Evolutionary conservation across 2,888 invertebrate species (phyloP).

Genomic region (Magallana nippona): DNA sequence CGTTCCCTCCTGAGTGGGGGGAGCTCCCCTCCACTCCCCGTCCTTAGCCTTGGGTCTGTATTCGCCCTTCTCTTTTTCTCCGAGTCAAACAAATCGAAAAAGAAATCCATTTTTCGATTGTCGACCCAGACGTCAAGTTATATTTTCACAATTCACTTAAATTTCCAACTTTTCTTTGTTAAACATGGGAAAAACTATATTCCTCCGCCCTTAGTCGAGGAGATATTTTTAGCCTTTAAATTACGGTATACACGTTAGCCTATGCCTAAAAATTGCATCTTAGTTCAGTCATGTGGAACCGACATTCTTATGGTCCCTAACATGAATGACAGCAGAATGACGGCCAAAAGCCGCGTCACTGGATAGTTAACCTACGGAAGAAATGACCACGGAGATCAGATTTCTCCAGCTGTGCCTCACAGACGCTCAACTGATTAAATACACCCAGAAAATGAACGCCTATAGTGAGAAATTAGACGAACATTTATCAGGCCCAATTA

Average conservation of each 20-base stretch:
- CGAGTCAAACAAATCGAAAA: constrained; percentile 68
- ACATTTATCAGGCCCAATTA: neutral
- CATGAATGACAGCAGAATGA: constrained; percentile 24
- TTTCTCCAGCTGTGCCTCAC: neutral
- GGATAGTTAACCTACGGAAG: neutral
- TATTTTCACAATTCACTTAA: constrained; percentile 22
- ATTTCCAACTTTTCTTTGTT: constrained; percentile 38
- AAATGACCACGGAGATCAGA: constrained; percentile 16
- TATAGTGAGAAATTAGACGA: neutral
- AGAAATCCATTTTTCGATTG: constrained; percentile 64
- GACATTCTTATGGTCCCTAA: constrained; percentile 9
- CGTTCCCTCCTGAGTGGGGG: constrained; percentile 51
- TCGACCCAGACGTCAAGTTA: neutral
- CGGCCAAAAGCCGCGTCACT: neutral
- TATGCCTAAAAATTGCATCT: constrained; percentile 26
- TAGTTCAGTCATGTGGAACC: constrained; percentile 27
- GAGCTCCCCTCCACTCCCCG: constrained; percentile 55
- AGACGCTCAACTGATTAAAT: neutral
- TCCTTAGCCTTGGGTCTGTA: constrained; percentile 52
- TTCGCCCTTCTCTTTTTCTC: constrained; percentile 59
- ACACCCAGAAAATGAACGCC: constrained; percentile 1
- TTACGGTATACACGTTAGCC: constrained; percentile 30
- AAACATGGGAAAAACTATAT: constrained; percentile 34
- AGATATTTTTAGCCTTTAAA: constrained; percentile 31
- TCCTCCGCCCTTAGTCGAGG: constrained; percentile 30